Conservation (phyloP, 2,113 vertebrate genomes). For the Nycticorax nycticorax region DNA sequence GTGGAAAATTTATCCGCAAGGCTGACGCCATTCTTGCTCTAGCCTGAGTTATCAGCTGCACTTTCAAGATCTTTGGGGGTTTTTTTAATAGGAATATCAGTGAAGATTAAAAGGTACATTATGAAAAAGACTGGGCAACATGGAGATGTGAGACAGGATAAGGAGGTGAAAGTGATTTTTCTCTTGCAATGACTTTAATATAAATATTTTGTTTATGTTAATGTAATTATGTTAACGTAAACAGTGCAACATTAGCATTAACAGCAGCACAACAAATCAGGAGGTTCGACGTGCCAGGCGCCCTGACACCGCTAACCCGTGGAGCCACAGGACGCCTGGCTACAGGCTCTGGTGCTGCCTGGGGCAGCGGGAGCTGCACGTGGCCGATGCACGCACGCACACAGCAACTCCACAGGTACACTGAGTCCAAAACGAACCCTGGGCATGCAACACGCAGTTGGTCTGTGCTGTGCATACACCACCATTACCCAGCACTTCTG, state of each 20-base stretch:
- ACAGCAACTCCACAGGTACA: not conserved
- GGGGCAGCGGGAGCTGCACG: not conserved
- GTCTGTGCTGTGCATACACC: not conserved
- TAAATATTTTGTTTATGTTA: conserved; percentile 51
- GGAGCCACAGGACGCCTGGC: not conserved
- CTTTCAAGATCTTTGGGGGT: not conserved
- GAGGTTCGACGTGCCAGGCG: not conserved
- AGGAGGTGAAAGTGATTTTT: not conserved
- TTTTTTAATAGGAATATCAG: not conserved
- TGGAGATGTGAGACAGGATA: not conserved
- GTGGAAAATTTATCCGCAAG: not conserved
- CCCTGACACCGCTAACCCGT: fast-evolving
- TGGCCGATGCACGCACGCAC: fast-evolving
- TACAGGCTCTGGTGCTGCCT: not conserved
- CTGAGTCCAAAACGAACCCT: not conserved
- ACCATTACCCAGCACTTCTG: not conserved
- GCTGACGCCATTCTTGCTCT: not conserved
- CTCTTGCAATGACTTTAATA: not conserved
- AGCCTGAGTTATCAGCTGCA: not conserved
- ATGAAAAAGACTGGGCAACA: not conserved
- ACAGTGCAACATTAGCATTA: not conserved
- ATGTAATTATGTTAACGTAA: conserved; percentile 35
- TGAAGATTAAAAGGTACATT: not conserved
- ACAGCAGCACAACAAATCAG: not conserved
- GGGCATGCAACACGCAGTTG: fast-evolving